Evolutionary conservation across 1,140 invertebrate genomes (phyloP).

Genomic region (Drosophila mojavensis): DNA sequence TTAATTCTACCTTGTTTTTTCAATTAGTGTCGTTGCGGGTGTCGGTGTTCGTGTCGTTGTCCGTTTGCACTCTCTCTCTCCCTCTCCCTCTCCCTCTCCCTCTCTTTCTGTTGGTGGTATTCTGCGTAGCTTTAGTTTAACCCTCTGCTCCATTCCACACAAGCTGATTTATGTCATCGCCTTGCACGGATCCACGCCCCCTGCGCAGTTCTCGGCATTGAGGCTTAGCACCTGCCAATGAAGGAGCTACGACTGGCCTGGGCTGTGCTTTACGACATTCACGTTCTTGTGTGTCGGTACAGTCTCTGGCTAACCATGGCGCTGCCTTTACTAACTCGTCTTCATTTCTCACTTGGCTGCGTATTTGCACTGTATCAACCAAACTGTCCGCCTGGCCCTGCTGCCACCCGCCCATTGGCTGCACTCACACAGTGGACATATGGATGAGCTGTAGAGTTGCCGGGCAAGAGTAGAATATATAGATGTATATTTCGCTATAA

Average conservation of each 20-base stretch:
- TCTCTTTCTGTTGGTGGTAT: background rate
- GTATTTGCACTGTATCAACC: slow-evolving; percentile 61
- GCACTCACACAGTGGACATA: slow-evolving; percentile 28
- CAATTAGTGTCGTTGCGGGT: slow-evolving; percentile 66
- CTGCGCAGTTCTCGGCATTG: background rate
- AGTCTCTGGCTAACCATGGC: slow-evolving; percentile 51
- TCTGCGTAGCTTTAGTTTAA: slow-evolving; percentile 17
- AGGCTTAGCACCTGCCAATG: slow-evolving; percentile 55
- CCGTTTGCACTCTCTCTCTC: slow-evolving; percentile 32
- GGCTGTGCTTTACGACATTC: background rate
- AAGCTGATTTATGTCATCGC: slow-evolving; percentile 73
- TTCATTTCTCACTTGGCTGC: slow-evolving; percentile 80
- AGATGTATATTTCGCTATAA: background rate
- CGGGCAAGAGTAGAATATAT: slow-evolving; percentile 17
- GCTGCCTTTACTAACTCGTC: slow-evolving; percentile 75
- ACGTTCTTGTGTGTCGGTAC: slow-evolving; percentile 12
- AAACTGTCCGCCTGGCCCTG: slow-evolving; percentile 31
- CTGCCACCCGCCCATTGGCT: slow-evolving; percentile 72
- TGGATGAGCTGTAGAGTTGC: slow-evolving; percentile 52
- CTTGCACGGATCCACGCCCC: slow-evolving; percentile 14
- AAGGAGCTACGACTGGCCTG: background rate
- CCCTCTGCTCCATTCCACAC: slow-evolving; percentile 1
- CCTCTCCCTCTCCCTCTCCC: slow-evolving; percentile 28
- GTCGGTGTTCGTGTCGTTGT: slow-evolving; percentile 17
- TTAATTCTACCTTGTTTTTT: slow-evolving; percentile 78